Percentiles rank a stretch among this genome's conserved stretches.
Conservation (phyloP, 2,797 vertebrate genomes). For the Leptatherina wallacei region DNA sequence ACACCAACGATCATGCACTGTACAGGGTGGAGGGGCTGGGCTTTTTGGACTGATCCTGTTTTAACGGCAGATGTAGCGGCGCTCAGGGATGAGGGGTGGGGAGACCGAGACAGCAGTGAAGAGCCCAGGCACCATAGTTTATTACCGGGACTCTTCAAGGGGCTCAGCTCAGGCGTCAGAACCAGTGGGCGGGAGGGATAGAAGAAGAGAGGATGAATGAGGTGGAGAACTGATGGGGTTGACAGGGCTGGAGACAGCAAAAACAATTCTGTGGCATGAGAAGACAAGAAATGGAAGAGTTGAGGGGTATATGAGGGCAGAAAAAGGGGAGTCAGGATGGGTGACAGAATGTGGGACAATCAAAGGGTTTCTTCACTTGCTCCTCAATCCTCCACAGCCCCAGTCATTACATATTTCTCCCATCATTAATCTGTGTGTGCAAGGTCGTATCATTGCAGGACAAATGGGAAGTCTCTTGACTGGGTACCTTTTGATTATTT, state of each 20-base stretch:
- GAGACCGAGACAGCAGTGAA: slow-evolving; percentile 77
- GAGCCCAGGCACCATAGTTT: slow-evolving; percentile 82
- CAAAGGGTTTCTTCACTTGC: slow-evolving; percentile 62
- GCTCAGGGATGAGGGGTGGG: slow-evolving; percentile 65
- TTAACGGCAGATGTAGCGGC: slow-evolving; percentile 67
- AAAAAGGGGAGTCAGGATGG: slow-evolving; percentile 32
- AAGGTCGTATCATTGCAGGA: slow-evolving; percentile 48
- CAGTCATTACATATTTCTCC: slow-evolving; percentile 54
- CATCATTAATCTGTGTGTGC: slow-evolving; percentile 33
- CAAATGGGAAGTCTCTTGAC: slow-evolving; percentile 75
- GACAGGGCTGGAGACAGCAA: slow-evolving; percentile 67
- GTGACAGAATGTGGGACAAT: slow-evolving; percentile 51
- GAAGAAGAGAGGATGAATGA: slow-evolving; percentile 68
- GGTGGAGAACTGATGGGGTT: slow-evolving; percentile 66
- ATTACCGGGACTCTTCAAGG: slow-evolving; percentile 80
- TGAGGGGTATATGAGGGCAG: slow-evolving; percentile 23
- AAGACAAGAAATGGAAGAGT: slow-evolving; percentile 43
- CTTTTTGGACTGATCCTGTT: slow-evolving; percentile 55
- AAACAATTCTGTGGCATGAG: slow-evolving; percentile 52
- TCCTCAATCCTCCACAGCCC: slow-evolving; percentile 53
- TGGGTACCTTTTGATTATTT: slow-evolving; percentile 65
- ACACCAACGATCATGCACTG: slow-evolving; percentile 64
- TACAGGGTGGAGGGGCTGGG: slow-evolving; percentile 58
- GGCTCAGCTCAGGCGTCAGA: slow-evolving; percentile 78
- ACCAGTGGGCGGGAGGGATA: slow-evolving; percentile 70